phyloP scores from a whole-genome alignment of 2,888 invertebrate species.

The Pinctada fucata region DNA sequence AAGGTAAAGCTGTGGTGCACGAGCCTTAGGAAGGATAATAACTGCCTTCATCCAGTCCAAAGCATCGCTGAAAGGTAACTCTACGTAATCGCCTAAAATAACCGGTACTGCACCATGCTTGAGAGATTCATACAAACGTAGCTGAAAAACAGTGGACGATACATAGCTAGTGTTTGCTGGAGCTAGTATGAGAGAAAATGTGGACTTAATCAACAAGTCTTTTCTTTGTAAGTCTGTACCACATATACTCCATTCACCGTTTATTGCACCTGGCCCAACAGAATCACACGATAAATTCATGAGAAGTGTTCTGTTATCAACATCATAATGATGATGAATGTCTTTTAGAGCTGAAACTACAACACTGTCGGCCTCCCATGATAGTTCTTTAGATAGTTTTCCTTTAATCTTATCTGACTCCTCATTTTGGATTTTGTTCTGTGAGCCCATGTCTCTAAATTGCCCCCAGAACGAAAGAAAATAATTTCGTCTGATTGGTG shows the following conservation, averaged over 20 bases:
- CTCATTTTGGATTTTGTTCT: conserved; percentile 14
- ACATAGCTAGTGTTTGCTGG: conserved; percentile 84
- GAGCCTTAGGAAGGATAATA: conserved; percentile 78
- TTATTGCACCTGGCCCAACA: conserved; percentile 48
- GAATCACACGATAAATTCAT: conserved; percentile 89
- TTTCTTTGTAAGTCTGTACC: conserved; percentile 80
- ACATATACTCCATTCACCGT: conserved; percentile 86
- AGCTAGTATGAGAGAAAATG: conserved; percentile 89
- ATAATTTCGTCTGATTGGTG: conserved; percentile 91
- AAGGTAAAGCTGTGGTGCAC: conserved; percentile 91
- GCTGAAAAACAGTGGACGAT: conserved; percentile 79
- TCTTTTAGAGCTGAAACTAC: conserved; percentile 69
- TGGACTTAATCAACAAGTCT: conserved; percentile 81
- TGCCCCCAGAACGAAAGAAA: conserved; percentile 87
- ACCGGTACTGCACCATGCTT: conserved; percentile 94
- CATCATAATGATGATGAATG: conserved; percentile 57
- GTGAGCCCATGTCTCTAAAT: conserved; percentile 39
- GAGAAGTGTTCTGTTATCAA: conserved; percentile 80
- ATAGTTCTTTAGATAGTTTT: not conserved
- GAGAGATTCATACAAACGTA: conserved; percentile 91
- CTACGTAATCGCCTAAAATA: conserved; percentile 86
- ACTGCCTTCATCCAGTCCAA: conserved; percentile 79
- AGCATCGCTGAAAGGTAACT: conserved; percentile 88
- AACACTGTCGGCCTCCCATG: conserved; percentile 31
- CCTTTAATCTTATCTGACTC: not conserved